Base-by-base conservation (phyloP, 2,113 vertebrate genomes). In the Dipodomys ordii region DNA sequence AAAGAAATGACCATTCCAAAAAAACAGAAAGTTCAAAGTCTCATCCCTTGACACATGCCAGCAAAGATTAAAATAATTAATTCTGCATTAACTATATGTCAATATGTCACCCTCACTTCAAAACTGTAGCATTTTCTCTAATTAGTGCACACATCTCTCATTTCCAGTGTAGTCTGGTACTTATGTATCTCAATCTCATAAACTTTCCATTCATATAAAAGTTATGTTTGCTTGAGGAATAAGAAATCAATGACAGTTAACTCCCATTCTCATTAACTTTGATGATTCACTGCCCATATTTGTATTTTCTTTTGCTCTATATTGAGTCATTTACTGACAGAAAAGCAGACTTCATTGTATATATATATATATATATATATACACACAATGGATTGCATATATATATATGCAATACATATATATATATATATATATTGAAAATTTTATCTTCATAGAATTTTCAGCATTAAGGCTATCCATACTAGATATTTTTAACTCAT, bases 401-500 rank as follows among this genome's bases (percentile, higher is more conserved):
- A 76, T 80, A 28, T 80, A 28, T 39, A 39, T 39, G 35, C 25
- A 64, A 39, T 60, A 87, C 78, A 81, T 80, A 28, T 39, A 39
- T 39, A 6, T 22, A 81, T 80, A 28, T 39, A 39, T 39, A 4
- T 22, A 73, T 78, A 92, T 91, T 57, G 13, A 73, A 90, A 95
- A 91, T 27, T 44, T 94, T 27, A 74, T 93, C 44, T 91, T 95
- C 88, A 88, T 93, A 84, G 84, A 85, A 80, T 83, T 90, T 32
- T 85, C 71, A 53, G 27, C 60, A 49, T 89, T 85, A 94, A 86
- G 95, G 77, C 67, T 83, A 74, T n/a, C 78, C 93, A 93, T 88
- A 95, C 2, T n/a, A 92, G 53, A 53, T 68, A 93, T 95, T 94
- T 93, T 96, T 74, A 91, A 91, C 53, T 91, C 94, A 95, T 89